Base-by-base conservation (phyloP, 1,140 invertebrate genomes). In the Ooceraea biroi region DNA sequence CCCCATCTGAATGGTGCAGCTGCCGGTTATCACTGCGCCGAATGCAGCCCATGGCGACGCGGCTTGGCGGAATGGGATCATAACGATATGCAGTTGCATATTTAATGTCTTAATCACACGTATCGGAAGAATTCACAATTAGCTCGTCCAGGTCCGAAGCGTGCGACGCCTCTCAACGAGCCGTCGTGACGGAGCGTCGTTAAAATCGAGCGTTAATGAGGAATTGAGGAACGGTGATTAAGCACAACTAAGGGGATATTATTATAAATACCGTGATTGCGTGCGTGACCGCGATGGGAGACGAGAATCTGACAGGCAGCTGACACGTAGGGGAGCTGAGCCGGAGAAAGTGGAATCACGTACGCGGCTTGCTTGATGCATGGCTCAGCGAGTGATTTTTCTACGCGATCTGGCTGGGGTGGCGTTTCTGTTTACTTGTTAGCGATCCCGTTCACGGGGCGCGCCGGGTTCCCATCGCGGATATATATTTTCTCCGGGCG, bases 401-500 rank as follows among this genome's bases (percentile, higher is more conserved):
- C 10, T 19, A 22, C 3, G 1, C 19, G 7, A 63, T 27, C 25
- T 36, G 8, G 57, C 1, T 0, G 12, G 12, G 19, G 19, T 57
- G 19, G 76, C 19, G 50, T 80, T 78, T 71, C 76, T 71, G 65
- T 71, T 69, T 71, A 57, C 50, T 80, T 71, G 76, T 71, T 71
- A 46, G 50, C 76, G 41, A 48, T 10, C 17, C 27, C 60, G 63
- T 86, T 60, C 72, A 63, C 55, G 88, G 76, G 36, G 36, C 36
- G 36, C 85, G 82, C 71, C 87, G 80, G 82, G 71, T 83, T 83
- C 82, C 82, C 83, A 84, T 88, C 83, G 78, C 89, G 78, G 84
- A 91, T 89, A 91, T 90, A 90, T 90, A 91, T 89, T 90, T 90
- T 89, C 84, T 87, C 86, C 78, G 61, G 68, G 71, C 61, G 91